Conservation (phyloP, 2,797 vertebrate genomes). For the Sebastes itinus region DNA sequence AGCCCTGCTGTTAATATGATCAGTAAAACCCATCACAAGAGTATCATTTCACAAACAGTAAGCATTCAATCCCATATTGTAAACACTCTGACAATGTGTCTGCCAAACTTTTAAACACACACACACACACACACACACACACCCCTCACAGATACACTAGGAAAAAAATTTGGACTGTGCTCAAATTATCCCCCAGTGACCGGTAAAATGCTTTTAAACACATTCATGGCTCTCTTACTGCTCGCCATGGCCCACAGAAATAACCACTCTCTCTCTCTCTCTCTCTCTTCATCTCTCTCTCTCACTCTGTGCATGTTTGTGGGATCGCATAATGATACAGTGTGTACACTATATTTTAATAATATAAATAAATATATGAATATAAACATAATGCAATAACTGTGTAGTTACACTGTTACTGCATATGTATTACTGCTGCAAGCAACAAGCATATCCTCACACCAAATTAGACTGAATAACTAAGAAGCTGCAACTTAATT, state of each 20-base stretch:
- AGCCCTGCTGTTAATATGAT: not conserved
- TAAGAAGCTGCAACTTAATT: slow-evolving; percentile 11
- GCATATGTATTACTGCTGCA: not conserved
- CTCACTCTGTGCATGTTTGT: not conserved
- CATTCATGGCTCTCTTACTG: slow-evolving; percentile 3
- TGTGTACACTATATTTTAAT: not conserved
- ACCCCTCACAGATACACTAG: not conserved
- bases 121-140: not conserved
- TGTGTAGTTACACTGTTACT: not conserved
- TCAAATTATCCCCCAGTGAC: slow-evolving; percentile 9
- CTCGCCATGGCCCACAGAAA: not conserved
- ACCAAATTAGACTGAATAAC: not conserved
- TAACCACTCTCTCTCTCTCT: not conserved
- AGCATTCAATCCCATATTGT: not conserved
- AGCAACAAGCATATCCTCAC: not conserved
- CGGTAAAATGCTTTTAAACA: slow-evolving; percentile 29
- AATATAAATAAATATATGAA: not conserved
- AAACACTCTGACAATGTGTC: not conserved
- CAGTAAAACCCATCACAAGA: not conserved
- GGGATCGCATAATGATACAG: not conserved
- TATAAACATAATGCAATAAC: not conserved
- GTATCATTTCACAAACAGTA: not conserved
- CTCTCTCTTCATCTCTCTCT: not conserved
- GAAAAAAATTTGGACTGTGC: not conserved
- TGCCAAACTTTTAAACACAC: not conserved